Evolutionary conservation across 2,888 invertebrate species (phyloP), one percentile per base, ranked within the genome.

Genomic region (Pogonocherus hispidulus): DNA sequence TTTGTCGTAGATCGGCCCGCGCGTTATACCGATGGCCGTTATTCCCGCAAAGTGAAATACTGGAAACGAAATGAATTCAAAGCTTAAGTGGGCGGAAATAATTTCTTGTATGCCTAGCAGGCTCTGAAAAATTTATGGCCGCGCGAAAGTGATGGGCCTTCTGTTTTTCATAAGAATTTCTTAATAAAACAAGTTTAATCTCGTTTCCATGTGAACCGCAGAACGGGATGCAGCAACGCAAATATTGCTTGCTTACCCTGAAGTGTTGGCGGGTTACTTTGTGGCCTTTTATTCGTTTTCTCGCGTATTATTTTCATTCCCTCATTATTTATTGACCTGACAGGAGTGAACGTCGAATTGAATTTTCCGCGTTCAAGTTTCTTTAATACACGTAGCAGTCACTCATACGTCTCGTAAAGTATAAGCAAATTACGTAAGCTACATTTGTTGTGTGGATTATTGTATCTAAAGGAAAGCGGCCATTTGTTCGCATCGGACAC

Each of bases 21-120:
- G 8, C 11, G 14, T n/a, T 18, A 18, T 5, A 8, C 14, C 44
- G 16, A 14, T 16, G 14, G 44, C 16, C 44, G 1, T 18, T n/a
- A 8, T 44, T 18, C 47, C n/a, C 0, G 16, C 19, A 47, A 47
- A 47, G 47, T 19, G 20, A 47, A 19, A 44, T 44, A 14, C 16
- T 14, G n/a, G 22, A 47, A 47, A 22, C 47, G 47, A 9, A 47
- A 20, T 47, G n/a, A 47, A 47, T 20, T 47, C 47, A 14, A 22
- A 47, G 47, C n/a, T 19, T 47, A 47, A 47, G 47, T 47, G 47
- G 47, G 22, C 19, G 47, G 19, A 47, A 47, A 20, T 47, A 47
- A 20, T 47, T 47, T 47, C 20, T 22, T 47, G 47, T 19, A n/a
- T 20, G 6, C 47, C 20, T 47, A 14, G 14, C 47, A 47, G 22